Evolutionary conservation across 2,888 invertebrate species (phyloP).

Genomic region (Sympetrum striolatum): DNA sequence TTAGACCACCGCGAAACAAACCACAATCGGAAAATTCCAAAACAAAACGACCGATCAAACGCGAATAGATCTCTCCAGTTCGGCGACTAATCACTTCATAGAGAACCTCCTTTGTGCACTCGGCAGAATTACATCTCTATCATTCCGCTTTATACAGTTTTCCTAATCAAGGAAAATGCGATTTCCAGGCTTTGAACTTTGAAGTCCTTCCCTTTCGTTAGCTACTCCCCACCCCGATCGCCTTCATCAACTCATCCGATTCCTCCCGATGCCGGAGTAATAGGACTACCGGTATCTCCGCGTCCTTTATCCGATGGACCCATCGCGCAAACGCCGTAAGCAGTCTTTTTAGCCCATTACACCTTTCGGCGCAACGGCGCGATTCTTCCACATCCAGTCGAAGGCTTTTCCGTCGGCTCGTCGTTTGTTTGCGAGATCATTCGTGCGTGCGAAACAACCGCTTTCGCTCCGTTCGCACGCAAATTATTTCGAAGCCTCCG

Average conservation of each 20-base stretch:
- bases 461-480: neutral
- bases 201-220: slow-evolving; percentile 6
- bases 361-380: neutral
- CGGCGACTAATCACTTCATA: too few relatives aligned
- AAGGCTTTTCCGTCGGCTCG: neutral
- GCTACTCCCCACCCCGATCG: neutral
- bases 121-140: too few relatives aligned
- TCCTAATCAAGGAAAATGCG: neutral
- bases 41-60: too few relatives aligned
- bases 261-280: neutral
- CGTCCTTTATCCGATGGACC: neutral
- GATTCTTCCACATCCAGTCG: neutral
- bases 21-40: too few relatives aligned
- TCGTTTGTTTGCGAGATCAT: slow-evolving; percentile 10
- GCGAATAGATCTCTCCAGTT: too few relatives aligned
- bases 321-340: slow-evolving; percentile 6
- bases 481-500: neutral
- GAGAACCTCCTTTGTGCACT: too few relatives aligned
- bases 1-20: too few relatives aligned
- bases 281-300: neutral
- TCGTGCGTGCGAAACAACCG: neutral
- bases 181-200: neutral
- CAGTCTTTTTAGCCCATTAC: slow-evolving; percentile 34
- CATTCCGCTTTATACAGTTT: neutral
- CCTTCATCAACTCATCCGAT: neutral